phyloP scores from a whole-genome alignment of 2,888 invertebrate species.

The Drepanosiphum platanoidis region DNA sequence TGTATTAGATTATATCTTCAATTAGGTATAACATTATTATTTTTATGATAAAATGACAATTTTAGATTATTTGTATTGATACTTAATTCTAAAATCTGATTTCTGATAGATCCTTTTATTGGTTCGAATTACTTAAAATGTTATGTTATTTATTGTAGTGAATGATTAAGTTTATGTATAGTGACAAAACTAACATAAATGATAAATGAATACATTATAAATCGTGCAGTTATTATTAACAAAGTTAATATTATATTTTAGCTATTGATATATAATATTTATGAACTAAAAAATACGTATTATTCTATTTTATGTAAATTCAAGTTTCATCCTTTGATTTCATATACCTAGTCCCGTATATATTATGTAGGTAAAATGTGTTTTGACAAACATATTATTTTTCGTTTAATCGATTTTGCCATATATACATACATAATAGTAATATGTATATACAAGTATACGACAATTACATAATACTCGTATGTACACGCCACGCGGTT shows the following conservation, averaged over 20 bases:
- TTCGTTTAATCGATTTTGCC: background rate
- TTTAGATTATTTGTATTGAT: background rate
- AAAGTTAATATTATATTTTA: background rate
- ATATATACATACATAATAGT: too few relatives aligned
- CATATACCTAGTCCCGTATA: too few relatives aligned
- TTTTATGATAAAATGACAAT: too few relatives aligned
- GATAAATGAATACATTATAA: background rate
- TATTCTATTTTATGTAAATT: background rate
- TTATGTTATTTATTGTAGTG: background rate
- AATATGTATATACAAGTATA: too few relatives aligned
- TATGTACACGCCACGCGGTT: too few relatives aligned
- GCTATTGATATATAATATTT: background rate
- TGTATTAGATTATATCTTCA: too few relatives aligned
- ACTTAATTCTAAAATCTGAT: background rate
- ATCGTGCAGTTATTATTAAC: background rate
- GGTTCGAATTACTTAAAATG: background rate
- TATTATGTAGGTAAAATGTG: background rate
- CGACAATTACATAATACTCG: background rate
- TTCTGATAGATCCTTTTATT: background rate
- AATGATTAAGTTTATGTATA: background rate
- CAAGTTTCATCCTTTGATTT: background rate
- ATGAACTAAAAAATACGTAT: background rate
- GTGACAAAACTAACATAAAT: background rate
- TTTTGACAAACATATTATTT: background rate
- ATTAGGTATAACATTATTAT: too few relatives aligned